Percentiles rank a stretch among this genome's conserved stretches.
These are phyloP conservation scores for Neogobius melanostomus DNA, from an alignment of 2,113 vertebrate genomes.

Conservation along the genomic window DNA sequence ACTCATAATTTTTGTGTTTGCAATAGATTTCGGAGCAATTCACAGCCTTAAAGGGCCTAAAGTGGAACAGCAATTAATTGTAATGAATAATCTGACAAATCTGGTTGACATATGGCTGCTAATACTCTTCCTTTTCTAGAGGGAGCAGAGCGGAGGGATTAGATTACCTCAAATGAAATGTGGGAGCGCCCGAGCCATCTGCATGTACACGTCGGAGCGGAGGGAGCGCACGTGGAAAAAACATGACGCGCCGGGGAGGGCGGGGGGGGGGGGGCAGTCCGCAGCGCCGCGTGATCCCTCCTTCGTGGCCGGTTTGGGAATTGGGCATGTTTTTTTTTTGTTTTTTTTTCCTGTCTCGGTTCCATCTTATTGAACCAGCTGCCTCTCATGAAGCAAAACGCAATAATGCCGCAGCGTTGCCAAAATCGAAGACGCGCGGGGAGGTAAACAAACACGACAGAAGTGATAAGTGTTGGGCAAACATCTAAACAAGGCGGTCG, in stretches of 20 bases:
- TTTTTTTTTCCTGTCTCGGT: not conserved
- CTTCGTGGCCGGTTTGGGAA: constrained; percentile 70
- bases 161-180: constrained; percentile 99
- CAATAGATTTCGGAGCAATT: constrained; percentile 99
- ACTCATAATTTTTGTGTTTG: constrained; percentile 99
- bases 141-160: constrained; percentile 98
- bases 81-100: constrained; percentile 99
- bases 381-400: constrained; percentile 86
- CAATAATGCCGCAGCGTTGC: constrained; percentile 77
- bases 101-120: constrained; percentile 99
- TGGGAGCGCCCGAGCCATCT: constrained; percentile 97
- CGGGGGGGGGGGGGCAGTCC: constrained; percentile 47
- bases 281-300: constrained; percentile 44
- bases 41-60: constrained; percentile 99
- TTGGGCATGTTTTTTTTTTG: constrained; percentile 37
- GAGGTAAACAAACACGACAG: constrained; percentile 80
- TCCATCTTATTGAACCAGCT: constrained; percentile 91
- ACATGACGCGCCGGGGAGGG: constrained; percentile 77
- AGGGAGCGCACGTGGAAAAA: constrained; percentile 79
- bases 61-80: constrained; percentile 99
- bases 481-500: constrained; percentile 77
- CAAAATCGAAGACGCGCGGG: constrained; percentile 75
- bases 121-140: constrained; percentile 99
- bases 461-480: constrained; percentile 82
- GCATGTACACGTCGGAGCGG: constrained; percentile 87